A percentile compares a stretch with the other conserved stretches of the same genome.
Evolutionary conservation across 2,797 vertebrate genomes (phyloP).

Genomic region (Muscicapa comitata): DNA sequence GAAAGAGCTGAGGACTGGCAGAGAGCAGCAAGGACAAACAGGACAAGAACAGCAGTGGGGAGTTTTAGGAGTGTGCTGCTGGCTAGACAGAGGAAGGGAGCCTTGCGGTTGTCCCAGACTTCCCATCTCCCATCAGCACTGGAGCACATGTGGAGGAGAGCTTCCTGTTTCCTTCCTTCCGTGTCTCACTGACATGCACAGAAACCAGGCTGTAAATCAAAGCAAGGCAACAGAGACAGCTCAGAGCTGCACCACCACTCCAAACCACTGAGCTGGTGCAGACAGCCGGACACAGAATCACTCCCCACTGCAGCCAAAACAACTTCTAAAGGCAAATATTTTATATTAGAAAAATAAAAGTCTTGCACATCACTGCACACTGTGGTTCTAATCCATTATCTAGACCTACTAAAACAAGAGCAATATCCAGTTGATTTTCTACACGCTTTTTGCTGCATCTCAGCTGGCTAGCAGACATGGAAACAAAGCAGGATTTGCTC

Average conservation of each 20-base stretch:
- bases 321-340: not conserved
- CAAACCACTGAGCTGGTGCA: rapidly evolving
- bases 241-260: not conserved
- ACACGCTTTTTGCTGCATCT: not conserved
- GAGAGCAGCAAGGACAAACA: not conserved
- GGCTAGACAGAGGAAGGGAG: not conserved
- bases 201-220: not conserved
- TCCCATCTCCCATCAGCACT: not conserved
- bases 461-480: not conserved
- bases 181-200: rapidly evolving
- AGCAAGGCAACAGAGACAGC: not conserved
- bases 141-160: not conserved
- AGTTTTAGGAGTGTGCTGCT: not conserved
- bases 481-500: not conserved
- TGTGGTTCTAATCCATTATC: not conserved
- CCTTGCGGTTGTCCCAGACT: rapidly evolving
- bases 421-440: not conserved
- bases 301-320: not conserved
- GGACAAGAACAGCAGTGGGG: not conserved
- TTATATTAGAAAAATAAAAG: not conserved
- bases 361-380: not conserved
- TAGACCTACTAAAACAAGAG: not conserved
- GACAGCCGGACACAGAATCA: not conserved
- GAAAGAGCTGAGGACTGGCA: not conserved
- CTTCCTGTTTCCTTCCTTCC: not conserved